Percentiles rank a stretch among this genome's conserved stretches.
These are phyloP conservation scores for Euura saliciscinereae DNA, from an alignment of 1,140 invertebrate genomes.

Conservation along the genomic window DNA sequence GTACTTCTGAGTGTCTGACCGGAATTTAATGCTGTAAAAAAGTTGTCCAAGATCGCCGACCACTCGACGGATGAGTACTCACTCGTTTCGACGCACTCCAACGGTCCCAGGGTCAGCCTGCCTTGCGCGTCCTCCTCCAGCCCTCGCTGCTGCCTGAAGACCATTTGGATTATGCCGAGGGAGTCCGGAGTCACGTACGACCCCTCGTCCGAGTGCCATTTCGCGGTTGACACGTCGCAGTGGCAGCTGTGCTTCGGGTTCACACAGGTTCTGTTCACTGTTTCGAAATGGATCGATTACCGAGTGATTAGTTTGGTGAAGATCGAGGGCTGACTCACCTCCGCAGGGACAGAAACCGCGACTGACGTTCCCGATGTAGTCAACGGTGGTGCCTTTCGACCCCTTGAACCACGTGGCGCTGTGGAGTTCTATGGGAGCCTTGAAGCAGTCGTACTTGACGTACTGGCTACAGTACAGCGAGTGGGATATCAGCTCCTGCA, in stretches of 20 bases:
- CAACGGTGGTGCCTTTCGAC: constrained; percentile 79
- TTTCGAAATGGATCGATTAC: constrained; percentile 60
- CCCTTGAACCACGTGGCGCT: constrained; percentile 90
- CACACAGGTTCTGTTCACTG: constrained; percentile 78
- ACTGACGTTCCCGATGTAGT: constrained; percentile 84
- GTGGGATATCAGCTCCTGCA: constrained; percentile 86
- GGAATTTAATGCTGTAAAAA: constrained; percentile 15
- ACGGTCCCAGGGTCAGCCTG: constrained; percentile 84
- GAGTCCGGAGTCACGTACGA: constrained; percentile 78
- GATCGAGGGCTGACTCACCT: constrained; percentile 63
- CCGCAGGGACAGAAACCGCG: constrained; percentile 66
- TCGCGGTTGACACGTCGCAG: constrained; percentile 81
- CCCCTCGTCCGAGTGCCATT: constrained; percentile 89
- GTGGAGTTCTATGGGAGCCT: constrained; percentile 85
- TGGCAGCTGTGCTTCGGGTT: constrained; percentile 84
- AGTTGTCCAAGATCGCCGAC: constrained; percentile 1
- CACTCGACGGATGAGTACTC: constrained; percentile 46
- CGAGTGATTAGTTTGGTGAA: neutral
- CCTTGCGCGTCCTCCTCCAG: constrained; percentile 81
- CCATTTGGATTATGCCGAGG: constrained; percentile 88
- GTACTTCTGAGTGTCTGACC: constrained; percentile 85
- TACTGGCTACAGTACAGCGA: constrained; percentile 89
- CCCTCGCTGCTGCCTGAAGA: constrained; percentile 85
- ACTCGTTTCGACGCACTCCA: constrained; percentile 95
- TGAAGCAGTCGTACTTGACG: constrained; percentile 90